Evolutionary conservation across 2,113 vertebrate genomes (phyloP).

Genomic region (Chlorodrepanis virens): DNA sequence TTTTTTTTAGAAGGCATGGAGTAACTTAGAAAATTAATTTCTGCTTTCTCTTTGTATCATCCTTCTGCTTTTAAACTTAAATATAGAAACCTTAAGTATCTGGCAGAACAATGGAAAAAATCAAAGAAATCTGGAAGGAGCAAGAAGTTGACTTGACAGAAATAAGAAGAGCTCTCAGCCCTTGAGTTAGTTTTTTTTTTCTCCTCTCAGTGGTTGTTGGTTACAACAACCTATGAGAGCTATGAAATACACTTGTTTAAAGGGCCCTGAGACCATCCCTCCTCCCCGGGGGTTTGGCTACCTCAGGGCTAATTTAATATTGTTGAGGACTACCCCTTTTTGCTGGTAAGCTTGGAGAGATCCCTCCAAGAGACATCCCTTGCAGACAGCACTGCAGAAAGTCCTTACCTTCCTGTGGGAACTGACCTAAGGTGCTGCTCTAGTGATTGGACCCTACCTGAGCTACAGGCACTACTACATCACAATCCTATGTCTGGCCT

Average conservation of each 20-base stretch:
- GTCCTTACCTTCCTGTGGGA: not conserved
- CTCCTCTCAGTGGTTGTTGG: not conserved
- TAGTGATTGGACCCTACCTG: not conserved
- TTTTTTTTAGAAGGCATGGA: not conserved
- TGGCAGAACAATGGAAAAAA: not conserved
- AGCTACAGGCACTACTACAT: not conserved
- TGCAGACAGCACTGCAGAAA: not conserved
- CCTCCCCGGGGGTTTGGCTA: not conserved
- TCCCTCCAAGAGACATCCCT: not conserved
- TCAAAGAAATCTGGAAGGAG: not conserved
- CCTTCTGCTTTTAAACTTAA: not conserved
- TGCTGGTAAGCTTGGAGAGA: not conserved
- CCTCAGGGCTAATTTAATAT: not conserved
- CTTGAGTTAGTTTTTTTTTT: not conserved
- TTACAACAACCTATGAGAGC: too few species aligned
- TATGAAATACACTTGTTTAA: not conserved
- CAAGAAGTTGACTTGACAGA: not conserved
- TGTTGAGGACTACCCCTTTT: not conserved
- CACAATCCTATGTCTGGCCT: not conserved
- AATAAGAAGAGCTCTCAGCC: not conserved
- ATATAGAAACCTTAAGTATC: not conserved
- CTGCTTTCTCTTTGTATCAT: not conserved
- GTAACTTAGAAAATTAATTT: not conserved
- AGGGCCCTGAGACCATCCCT: not conserved
- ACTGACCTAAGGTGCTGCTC: not conserved